Evolutionary conservation across 1,140 invertebrate species (phyloP).

Genomic region (Heliothis virescens): DNA sequence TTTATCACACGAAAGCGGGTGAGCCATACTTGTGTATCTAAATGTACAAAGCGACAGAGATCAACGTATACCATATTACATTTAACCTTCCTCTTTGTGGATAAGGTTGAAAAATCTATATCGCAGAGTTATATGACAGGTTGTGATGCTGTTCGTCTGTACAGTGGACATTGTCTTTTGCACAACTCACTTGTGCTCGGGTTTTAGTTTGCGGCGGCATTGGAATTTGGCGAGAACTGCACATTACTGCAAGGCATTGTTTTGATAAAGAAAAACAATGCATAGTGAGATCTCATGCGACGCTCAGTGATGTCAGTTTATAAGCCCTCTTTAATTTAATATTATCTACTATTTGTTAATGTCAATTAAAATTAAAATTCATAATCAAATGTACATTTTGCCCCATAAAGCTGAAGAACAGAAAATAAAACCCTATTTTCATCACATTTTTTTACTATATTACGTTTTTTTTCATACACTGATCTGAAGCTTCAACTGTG

Average conservation of each 20-base stretch:
- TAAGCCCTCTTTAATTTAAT: slow-evolving; percentile 19
- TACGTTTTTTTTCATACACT: not conserved
- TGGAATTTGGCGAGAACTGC: too few species aligned
- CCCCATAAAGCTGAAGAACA: not conserved
- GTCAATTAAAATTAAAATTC: slow-evolving; percentile 8
- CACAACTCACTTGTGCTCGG: too few species aligned
- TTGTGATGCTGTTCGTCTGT: too few species aligned
- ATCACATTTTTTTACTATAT: not conserved
- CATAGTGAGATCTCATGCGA: slow-evolving; percentile 23
- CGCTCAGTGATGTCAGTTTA: slow-evolving; percentile 8
- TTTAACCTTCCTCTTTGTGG: too few species aligned
- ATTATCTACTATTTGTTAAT: not conserved
- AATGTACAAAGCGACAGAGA: too few species aligned
- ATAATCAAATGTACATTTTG: not conserved
- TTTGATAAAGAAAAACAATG: slow-evolving; percentile 42
- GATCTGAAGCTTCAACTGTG: slow-evolving; percentile 4
- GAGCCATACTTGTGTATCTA: too few species aligned
- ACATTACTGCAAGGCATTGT: slow-evolving; percentile 25
- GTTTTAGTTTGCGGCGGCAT: too few species aligned
- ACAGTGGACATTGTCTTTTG: too few species aligned
- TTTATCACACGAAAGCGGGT: too few species aligned
- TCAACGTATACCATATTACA: too few species aligned
- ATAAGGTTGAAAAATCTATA: too few species aligned
- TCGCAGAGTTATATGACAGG: too few species aligned
- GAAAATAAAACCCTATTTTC: not conserved